A percentile compares a stretch with the other conserved stretches of the same genome.
These are phyloP conservation scores for Pristis pectinata DNA, from an alignment of 2,797 vertebrate genomes.

Conservation along the genomic window DNA sequence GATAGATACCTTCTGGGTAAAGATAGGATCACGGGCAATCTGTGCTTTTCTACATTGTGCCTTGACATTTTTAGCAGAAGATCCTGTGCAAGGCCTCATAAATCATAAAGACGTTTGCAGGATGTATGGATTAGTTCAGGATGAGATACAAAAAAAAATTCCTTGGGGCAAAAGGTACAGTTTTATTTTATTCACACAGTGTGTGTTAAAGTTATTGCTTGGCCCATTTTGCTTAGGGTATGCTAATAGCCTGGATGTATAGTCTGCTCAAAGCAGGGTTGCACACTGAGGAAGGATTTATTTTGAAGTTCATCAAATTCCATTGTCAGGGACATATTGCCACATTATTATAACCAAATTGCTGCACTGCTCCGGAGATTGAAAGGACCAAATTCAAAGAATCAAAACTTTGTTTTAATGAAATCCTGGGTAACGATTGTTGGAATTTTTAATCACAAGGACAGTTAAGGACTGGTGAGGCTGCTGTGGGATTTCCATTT, in stretches of 20 bases:
- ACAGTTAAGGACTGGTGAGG: neutral
- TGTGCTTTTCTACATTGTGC: neutral
- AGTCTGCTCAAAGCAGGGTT: neutral
- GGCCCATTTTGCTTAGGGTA: neutral
- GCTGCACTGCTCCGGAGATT: neutral
- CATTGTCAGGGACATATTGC: neutral
- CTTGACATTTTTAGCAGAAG: neutral
- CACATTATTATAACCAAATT: slow-evolving; percentile 1
- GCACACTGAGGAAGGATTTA: neutral
- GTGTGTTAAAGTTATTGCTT: slow-evolving; percentile 14
- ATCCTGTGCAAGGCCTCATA: neutral
- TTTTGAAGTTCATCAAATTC: neutral
- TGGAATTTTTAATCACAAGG: neutral
- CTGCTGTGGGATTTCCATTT: neutral
- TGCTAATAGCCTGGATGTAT: neutral
- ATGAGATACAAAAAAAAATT: neutral
- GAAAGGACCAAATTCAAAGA: neutral
- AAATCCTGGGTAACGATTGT: neutral
- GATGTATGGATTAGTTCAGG: neutral
- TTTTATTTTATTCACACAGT: neutral
- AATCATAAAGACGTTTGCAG: neutral
- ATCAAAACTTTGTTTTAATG: neutral
- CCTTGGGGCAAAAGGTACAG: neutral
- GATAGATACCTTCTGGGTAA: neutral
- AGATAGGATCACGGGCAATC: neutral